Percentiles rank a stretch among this genome's conserved stretches.
Conservation (phyloP, 1,140 invertebrate species). For the Bathynomus jamesi region DNA sequence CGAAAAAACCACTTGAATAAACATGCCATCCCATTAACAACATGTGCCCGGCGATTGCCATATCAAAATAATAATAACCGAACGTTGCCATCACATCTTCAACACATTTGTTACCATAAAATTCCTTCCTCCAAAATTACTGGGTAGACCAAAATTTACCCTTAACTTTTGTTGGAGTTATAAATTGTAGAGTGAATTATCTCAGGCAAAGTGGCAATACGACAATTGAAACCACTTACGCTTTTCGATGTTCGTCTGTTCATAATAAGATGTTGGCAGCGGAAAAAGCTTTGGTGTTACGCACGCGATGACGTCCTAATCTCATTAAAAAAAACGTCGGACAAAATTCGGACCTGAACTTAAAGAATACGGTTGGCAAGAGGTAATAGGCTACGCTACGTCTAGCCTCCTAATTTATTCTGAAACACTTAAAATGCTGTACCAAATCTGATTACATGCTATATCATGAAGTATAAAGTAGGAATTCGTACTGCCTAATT, state of each 20-base stretch:
- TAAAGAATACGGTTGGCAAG: neutral
- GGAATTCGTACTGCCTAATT: neutral
- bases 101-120: neutral
- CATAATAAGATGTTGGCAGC: neutral
- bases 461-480: neutral
- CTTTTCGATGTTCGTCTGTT: neutral
- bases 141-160: neutral
- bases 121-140: neutral
- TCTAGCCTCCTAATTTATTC: neutral
- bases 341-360: no score
- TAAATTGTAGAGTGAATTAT: neutral
- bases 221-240: neutral
- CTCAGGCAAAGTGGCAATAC: neutral
- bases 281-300: neutral
- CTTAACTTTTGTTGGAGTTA: neutral
- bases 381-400: neutral
- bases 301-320: neutral
- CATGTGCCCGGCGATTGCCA: neutral
- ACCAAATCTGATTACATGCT: constrained; percentile 1
- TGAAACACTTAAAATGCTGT: neutral
- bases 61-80: neutral
- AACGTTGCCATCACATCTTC: neutral
- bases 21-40: no score
- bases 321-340: neutral
- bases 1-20: no score